These are phyloP conservation scores for Actinia equina DNA, from an alignment of 64 coral and sea anemone species.

Conservation along the genomic window DNA sequence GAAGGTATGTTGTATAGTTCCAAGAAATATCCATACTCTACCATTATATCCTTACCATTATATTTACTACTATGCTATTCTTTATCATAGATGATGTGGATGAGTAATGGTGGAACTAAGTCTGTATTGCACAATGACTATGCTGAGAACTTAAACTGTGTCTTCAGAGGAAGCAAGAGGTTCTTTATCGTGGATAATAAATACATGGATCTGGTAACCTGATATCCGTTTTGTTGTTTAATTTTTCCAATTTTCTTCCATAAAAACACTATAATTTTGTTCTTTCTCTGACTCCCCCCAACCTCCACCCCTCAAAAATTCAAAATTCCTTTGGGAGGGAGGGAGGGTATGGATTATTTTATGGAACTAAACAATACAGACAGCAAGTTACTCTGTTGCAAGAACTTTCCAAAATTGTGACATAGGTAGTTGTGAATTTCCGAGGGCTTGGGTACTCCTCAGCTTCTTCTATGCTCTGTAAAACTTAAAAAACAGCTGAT, in stretches of 20 bases:
- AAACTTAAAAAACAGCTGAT: too few species aligned
- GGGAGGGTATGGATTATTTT: too few species aligned
- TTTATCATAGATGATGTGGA: slow-evolving; percentile 71
- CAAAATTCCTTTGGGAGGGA: too few species aligned
- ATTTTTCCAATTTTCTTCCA: neutral
- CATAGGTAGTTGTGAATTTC: too few species aligned
- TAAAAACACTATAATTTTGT: neutral
- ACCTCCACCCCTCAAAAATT: too few species aligned
- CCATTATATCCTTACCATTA: neutral
- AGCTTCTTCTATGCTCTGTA: too few species aligned
- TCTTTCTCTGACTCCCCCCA: too few species aligned
- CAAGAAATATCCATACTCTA: neutral
- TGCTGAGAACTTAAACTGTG: slow-evolving; percentile 88
- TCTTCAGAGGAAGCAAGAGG: slow-evolving; percentile 70
- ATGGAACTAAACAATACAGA: too few species aligned
- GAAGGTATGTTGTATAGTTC: too few species aligned
- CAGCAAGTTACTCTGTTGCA: too few species aligned
- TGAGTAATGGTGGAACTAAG: slow-evolving; percentile 91
- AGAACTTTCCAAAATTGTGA: too few species aligned
- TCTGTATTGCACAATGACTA: slow-evolving; percentile 90
- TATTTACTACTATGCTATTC: neutral
- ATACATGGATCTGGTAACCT: slow-evolving; percentile 63
- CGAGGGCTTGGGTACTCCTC: too few species aligned
- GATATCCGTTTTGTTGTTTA: neutral
- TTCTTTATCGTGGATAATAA: slow-evolving; percentile 74